Base-by-base conservation (phyloP, 2,888 invertebrate species). In the Petrolisthes cinctipes region DNA sequence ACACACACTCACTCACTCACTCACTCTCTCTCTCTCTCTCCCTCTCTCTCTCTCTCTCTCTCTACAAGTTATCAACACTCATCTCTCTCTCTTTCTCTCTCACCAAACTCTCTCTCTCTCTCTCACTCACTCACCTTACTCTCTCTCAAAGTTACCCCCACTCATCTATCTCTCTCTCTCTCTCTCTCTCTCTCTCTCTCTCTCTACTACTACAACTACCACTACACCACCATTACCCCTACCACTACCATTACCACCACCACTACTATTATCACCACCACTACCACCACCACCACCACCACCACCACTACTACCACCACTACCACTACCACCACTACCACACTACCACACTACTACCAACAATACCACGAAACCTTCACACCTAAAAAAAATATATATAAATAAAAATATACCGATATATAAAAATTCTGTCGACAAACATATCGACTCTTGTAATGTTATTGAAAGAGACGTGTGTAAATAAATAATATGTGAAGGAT, bases 131-230 rank as follows among this genome's bases (percentile, higher is more conserved):
- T 23, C 75, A 75, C 23, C n/a, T 4, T 61, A 61, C 14, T 7
- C 9, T 9, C 9, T 61, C 14, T 61, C 7, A 61, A 9, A 14
- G 14, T 14, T 61, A 14, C 9, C 9, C 61, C 9, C 61, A 7
- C 14, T 14, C 14, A 7, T 61, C 61, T n/a, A n/a, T n/a, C n/a
- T n/a, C n/a, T n/a, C n/a, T n/a, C n/a, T n/a, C n/a, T n/a, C n/a
- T n/a, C n/a, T 61, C 61, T 61, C 61, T 61, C 61, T 37, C 76
- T 37, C 76, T 76, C 76, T 76, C 76, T 76, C 76, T 23, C 76
- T 23, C 76, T 76, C 76, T 37, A 5, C 37, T 17, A 6, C 76
- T 37, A 5, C 51, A 6, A 6, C 76, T 76, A 23, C 6, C 37
- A 7, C 80, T 61, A n/a, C 11, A 61, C 14, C 61, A 61, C 6